Conservation (phyloP, 2,888 invertebrate species). For the Eustalomyia histrio region DNA sequence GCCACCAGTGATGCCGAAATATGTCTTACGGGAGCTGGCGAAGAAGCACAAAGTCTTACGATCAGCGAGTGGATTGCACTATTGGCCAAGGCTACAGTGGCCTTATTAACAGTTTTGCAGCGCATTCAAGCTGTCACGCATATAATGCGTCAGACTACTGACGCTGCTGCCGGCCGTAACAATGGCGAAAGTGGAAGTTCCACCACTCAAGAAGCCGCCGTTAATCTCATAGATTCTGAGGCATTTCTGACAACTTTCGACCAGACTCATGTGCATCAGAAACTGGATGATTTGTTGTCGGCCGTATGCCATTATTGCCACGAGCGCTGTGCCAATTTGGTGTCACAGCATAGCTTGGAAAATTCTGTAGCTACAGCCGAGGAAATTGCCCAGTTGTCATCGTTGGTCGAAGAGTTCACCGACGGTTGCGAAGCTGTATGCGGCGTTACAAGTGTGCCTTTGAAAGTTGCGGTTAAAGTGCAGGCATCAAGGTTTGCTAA, state of each 20-base stretch:
- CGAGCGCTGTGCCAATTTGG: slow-evolving; percentile 93
- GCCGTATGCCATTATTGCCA: slow-evolving; percentile 95
- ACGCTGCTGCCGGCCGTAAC: slow-evolving; percentile 82
- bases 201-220: slow-evolving; percentile 69
- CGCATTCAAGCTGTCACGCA: slow-evolving; percentile 87
- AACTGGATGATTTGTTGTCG: slow-evolving; percentile 87
- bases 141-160: slow-evolving; percentile 88
- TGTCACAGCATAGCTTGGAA: slow-evolving; percentile 88
- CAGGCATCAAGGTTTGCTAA: slow-evolving; percentile 95
- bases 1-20: slow-evolving; percentile 81
- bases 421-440: slow-evolving; percentile 87
- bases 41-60: slow-evolving; percentile 81
- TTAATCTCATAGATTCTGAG: slow-evolving; percentile 83
- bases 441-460: slow-evolving; percentile 87
- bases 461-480: slow-evolving; percentile 89
- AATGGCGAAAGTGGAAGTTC: slow-evolving; percentile 70
- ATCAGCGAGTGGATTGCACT: slow-evolving; percentile 86
- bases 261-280: slow-evolving; percentile 84
- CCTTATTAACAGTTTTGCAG: slow-evolving; percentile 85
- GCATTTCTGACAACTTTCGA: slow-evolving; percentile 86
- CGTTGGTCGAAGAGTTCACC: slow-evolving; percentile 89
- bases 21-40: slow-evolving; percentile 81
- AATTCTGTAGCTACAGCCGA: slow-evolving; percentile 86
- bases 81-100: slow-evolving; percentile 84
- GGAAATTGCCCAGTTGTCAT: slow-evolving; percentile 87